Evolutionary conservation across 64 coral and sea anemone genomes (phyloP), one percentile per base, ranked within the genome.

Genomic region (Dendrophyllia cribrosa): DNA sequence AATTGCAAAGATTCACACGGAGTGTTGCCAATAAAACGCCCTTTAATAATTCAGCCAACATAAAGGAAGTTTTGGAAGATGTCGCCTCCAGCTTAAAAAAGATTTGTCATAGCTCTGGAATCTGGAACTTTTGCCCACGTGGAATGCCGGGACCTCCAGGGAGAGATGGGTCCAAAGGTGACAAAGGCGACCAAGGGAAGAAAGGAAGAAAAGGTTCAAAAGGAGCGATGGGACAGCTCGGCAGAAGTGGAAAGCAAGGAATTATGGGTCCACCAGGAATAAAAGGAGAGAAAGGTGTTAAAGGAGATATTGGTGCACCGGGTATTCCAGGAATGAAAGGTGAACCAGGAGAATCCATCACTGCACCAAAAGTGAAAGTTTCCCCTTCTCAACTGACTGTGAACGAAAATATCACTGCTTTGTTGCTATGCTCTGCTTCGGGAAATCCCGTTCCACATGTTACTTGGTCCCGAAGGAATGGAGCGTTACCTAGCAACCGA

Each of bases 321-420:
- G 77, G 77, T 80, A 58, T 80, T 22, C 77, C 77, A 15, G 59
- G 51, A 9, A 60, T 19, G 13, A 59, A 81, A 81, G 51, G 78
- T 60, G 78, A 81, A 61, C 22, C 51, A 13, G 51, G 59, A 34
- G 51, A 81, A 26, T 81, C 51, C n/a, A 63, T 58, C 12, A 59
- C 59, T 5, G 4, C 9, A 4, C 78, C 59, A 20, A 43, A 81
- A 63, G 78, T 58, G 23, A 25, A 20, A 59, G 24, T 81, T 59
- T 60, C 22, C 4, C 34, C 78, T 34, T 25, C 51, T 7, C 25
- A 63, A 44, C 43, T 81, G 55, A 34, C 55, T 24, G 78, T 45
- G 11, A 81, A 81, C n/a, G 21, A 58, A 60, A 81, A 9, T 51
- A 81, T 59, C 52, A 81, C 10, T 34, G 59, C 51, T 6, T 16